Base-by-base conservation (phyloP, 2,797 vertebrate genomes). In the Tachyglossus aculeatus region DNA sequence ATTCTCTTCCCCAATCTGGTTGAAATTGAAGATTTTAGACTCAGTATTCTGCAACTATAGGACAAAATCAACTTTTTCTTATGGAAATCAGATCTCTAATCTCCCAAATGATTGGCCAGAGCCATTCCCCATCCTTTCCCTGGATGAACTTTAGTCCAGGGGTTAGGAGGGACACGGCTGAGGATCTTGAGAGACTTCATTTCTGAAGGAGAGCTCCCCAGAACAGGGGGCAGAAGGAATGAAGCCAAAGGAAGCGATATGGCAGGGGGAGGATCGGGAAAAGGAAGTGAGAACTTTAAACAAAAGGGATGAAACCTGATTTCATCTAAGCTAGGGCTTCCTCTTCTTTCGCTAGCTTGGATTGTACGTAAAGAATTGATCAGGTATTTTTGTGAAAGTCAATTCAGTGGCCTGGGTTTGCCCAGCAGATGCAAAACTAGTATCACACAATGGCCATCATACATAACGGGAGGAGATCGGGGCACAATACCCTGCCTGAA, bases 341-440 rank as follows among this genome's bases (percentile, higher is more conserved):
- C 60, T 47, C 77, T 43, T 67, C 71, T 72, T 74, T 78, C 52
- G 77, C 87, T 67, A 76, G 65, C 56, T 71, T 59, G 63, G 74
- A 74, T 56, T 51, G 60, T 74, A 36, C 32, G 43, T 45, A 43
- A 63, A 53, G 76, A 64, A 76, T 56, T 21, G 33, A 29, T 6
- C 16, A 27, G 27, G 57, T 53, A 39, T 80, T 62, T 50, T 51
- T 7, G 31, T 41, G n/a, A 78, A 84, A 80, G 67, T 31, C 72
- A 37, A 62, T 77, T 78, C 60, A 48, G 38, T 27, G 56, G 59
- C 6, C 15, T 3, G 32, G 38, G 32, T 39, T 77, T 56, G 36
- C 50, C 52, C 82, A 75, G 52, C 63, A 58, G 47, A 37, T 10
- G 60, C 51, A 62, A 70, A 64, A 55, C 29, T 40, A 24, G 2